These are phyloP conservation scores for Saimiri boliviensis DNA, from an alignment of 2,113 vertebrate genomes.

Conservation along the genomic window DNA sequence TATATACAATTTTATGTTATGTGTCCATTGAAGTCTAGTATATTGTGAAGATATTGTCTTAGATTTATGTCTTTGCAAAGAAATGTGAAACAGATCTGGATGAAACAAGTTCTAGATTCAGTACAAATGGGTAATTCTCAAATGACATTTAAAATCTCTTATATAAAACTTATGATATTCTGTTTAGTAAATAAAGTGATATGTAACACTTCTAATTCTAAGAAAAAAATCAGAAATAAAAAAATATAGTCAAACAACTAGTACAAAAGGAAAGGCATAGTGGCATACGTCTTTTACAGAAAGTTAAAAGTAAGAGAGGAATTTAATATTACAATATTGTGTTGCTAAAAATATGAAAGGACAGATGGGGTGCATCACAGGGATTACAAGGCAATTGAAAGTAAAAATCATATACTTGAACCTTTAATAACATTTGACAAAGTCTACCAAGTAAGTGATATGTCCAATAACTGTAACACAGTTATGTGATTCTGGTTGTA, in stretches of 20 bases:
- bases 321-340: not conserved
- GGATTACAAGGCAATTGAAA: not conserved
- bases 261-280: not conserved
- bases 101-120: not conserved
- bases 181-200: not conserved
- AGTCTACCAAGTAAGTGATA: not conserved
- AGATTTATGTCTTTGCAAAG: not conserved
- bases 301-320: not conserved
- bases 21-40: not conserved
- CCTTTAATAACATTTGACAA: constrained; percentile 8
- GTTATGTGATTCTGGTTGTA: not conserved
- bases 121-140: not conserved
- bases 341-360: not conserved
- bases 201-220: not conserved
- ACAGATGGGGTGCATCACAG: not conserved
- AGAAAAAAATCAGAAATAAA: not conserved
- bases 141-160: not conserved
- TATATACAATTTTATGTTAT: not conserved
- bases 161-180: not conserved
- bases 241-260: not conserved
- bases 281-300: not conserved
- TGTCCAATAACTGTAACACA: not conserved
- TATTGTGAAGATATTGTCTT: not conserved
- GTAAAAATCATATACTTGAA: not conserved
- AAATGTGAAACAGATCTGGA: not conserved